These are phyloP conservation scores for Echiichthys vipera DNA, from an alignment of 2,797 vertebrate genomes.

Conservation along the genomic window DNA sequence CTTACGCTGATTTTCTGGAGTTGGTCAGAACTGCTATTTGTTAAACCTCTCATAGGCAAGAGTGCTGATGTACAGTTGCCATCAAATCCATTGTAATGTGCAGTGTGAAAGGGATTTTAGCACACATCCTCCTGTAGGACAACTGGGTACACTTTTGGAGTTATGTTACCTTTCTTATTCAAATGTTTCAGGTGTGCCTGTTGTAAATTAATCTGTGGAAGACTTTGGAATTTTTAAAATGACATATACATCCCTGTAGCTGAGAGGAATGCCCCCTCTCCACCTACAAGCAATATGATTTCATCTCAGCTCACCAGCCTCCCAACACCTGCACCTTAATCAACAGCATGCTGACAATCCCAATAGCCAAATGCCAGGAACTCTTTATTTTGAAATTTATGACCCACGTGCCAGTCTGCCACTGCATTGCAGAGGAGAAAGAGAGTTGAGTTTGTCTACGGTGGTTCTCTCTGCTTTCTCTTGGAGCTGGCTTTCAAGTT, in stretches of 20 bases:
- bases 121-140: background rate
- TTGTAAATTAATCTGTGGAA: background rate
- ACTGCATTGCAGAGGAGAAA: constrained; percentile 68
- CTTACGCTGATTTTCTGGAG: background rate
- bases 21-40: constrained; percentile 2
- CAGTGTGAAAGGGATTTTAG: background rate
- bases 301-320: constrained; percentile 29
- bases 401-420: constrained; percentile 46
- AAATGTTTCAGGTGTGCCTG: background rate
- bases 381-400: constrained; percentile 54
- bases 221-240: background rate
- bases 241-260: background rate
- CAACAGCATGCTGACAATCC: constrained; percentile 40
- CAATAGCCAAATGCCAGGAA: constrained; percentile 28
- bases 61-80: background rate
- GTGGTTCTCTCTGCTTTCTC: constrained; percentile 16
- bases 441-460: constrained; percentile 24
- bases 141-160: background rate
- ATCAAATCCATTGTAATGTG: background rate
- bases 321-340: constrained; percentile 41
- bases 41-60: background rate
- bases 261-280: constrained; percentile 2
- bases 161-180: constrained; percentile 3
- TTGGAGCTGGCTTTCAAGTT: constrained; percentile 36
- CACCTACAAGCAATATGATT: constrained; percentile 15